A percentile compares a stretch with the other conserved stretches of the same genome.
phyloP scores from a whole-genome alignment of 2,113 vertebrate genomes.

The Genyomyrus donnyi region DNA sequence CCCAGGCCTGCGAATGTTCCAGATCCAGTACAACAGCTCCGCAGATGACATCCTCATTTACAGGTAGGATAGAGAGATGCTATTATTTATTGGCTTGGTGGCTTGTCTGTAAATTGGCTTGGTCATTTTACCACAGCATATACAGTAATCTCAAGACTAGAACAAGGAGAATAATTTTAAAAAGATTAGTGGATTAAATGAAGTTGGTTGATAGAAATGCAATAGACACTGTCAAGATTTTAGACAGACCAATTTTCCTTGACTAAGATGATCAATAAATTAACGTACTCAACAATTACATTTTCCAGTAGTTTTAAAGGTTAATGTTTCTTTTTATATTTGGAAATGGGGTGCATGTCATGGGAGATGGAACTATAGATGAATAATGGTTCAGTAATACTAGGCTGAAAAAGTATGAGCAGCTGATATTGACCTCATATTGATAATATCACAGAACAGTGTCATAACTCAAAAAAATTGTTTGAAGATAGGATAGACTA shows the following conservation, averaged over 20 bases:
- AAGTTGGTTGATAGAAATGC: background rate
- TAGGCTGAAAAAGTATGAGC: background rate
- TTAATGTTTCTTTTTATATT: background rate
- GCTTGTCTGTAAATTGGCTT: background rate
- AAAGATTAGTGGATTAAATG: background rate
- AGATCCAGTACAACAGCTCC: slow-evolving; percentile 77
- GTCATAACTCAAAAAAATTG: background rate
- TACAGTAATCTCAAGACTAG: background rate
- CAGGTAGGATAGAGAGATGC: slow-evolving; percentile 49
- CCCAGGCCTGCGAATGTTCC: slow-evolving; percentile 71
- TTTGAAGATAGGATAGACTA: background rate
- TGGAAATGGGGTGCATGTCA: background rate
- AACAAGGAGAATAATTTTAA: background rate
- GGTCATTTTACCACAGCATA: background rate
- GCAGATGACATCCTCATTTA: slow-evolving; percentile 68
- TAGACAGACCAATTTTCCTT: background rate
- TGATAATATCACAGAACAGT: background rate
- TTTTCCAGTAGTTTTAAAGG: background rate
- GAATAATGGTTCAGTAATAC: background rate
- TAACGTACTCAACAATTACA: background rate
- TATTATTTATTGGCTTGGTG: background rate
- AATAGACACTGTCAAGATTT: background rate
- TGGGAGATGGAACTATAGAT: background rate
- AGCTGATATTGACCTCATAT: background rate
- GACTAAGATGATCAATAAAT: background rate